Base-by-base conservation (phyloP, 2,797 vertebrate species). In the Selene dorsalis region DNA sequence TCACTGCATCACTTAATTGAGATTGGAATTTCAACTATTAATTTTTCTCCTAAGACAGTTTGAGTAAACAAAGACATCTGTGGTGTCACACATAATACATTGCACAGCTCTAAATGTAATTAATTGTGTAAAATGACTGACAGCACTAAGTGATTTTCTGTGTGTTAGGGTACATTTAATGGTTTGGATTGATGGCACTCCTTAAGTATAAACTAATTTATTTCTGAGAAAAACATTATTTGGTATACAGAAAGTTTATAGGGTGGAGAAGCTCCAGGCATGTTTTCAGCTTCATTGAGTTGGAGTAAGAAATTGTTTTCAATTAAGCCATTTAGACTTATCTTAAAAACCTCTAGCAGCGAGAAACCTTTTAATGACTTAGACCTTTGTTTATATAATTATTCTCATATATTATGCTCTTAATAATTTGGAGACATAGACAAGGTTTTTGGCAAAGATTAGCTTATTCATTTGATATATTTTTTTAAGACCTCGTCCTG, bases 11-110 rank as follows among this genome's bases (percentile, higher is more conserved):
- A 32, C 14, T 74, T 50, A 3, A n/a, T 73, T 76, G 20, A 50
- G 57, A 58, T 52, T 38, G 10, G 35, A 28, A 73, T 28, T 55
- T 77, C 9, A 24, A 70, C 13, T 20, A 7, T 17, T 67, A 3
- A 55, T 35, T 53, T 38, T 18, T 63, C 62, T 14, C 8, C 14
- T 1, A 12, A 30, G 48, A 66, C 43, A 67, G 20, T 56, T 73
- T 55, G 22, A 79, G 28, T 63, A 43, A 73, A 80, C 48, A 53
- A 8, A 78, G 52, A 56, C 48, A 66, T 79, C 71, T 79, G 71
- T 66, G 43, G 45, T 70, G 52, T 73, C 32, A 38, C 38, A 66
- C 0, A 6, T 75, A n/a, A 80, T 87, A 50, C 39, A 61, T 41
- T 52, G 48, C 22, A 32, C n/a, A 20, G 16, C 26, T 73, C 24